A percentile compares a stretch with the other conserved stretches of the same genome.
Evolutionary conservation across 2,888 invertebrate species (phyloP).

Genomic region (Microctonus aethiopoides): DNA sequence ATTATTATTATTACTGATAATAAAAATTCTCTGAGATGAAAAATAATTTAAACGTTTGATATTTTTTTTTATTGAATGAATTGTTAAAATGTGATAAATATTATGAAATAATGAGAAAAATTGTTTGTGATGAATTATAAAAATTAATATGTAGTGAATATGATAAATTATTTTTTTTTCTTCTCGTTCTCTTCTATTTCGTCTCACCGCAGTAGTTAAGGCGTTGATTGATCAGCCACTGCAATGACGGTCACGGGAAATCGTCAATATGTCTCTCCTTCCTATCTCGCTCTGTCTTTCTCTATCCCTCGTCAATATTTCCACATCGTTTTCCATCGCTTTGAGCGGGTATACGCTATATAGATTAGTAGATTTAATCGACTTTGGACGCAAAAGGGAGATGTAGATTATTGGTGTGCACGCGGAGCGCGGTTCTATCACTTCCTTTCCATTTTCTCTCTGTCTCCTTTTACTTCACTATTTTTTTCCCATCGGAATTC

Average conservation of each 20-base stretch:
- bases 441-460: background rate
- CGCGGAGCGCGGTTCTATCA: background rate
- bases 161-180: background rate
- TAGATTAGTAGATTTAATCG: background rate
- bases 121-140: no score
- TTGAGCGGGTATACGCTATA: background rate
- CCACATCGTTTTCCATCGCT: background rate
- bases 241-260: conserved; percentile 25
- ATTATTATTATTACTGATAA: no score
- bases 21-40: no score
- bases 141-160: no score
- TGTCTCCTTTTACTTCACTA: no score
- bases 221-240: conserved; percentile 40
- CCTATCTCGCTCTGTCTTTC: background rate
- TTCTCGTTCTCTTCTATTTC: no score
- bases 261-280: conserved; percentile 2
- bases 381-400: background rate
- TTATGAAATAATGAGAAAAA: no score
- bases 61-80: no score
- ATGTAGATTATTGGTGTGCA: background rate
- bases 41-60: no score
- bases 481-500: background rate
- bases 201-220: conserved; percentile 35
- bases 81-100: no score
- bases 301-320: background rate